phyloP scores from a whole-genome alignment of 2,113 vertebrate genomes.

The Sciurus niger region DNA sequence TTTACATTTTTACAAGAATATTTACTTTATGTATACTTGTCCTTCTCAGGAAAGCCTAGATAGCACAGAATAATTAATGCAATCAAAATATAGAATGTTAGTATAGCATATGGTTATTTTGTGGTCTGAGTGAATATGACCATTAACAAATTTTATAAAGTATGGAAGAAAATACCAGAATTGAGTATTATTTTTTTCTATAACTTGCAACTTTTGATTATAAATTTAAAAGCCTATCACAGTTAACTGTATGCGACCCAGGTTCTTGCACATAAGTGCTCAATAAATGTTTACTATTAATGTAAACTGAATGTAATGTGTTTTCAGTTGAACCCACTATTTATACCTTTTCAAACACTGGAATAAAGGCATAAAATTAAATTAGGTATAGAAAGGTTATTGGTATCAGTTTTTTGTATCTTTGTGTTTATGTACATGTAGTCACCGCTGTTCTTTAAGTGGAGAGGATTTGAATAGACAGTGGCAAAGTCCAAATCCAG shows the following conservation, averaged over 20 bases:
- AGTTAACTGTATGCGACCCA: not conserved
- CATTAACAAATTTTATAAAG: slow-evolving; percentile 27
- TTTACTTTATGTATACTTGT: slow-evolving; percentile 40
- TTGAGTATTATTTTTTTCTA: slow-evolving; percentile 32
- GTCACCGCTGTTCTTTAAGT: slow-evolving; percentile 98
- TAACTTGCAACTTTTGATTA: slow-evolving; percentile 22
- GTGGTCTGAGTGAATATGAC: not conserved
- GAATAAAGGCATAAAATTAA: slow-evolving; percentile 24
- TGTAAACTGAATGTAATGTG: not conserved
- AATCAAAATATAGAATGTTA: not conserved
- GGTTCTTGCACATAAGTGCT: not conserved
- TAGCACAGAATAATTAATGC: not conserved
- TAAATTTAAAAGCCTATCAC: slow-evolving; percentile 15
- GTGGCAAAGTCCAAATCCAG: slow-evolving; percentile 96
- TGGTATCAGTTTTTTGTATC: slow-evolving; percentile 19
- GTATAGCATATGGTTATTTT: not conserved
- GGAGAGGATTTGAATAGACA: slow-evolving; percentile 99
- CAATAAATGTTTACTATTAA: not conserved
- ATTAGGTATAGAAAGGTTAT: not conserved
- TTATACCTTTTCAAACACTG: slow-evolving; percentile 44
- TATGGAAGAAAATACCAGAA: not conserved
- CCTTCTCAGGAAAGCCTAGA: slow-evolving; percentile 32
- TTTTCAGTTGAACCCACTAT: not conserved
- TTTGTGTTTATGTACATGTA: slow-evolving; percentile 79
- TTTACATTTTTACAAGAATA: slow-evolving; percentile 14